Conservation (phyloP, 2,888 invertebrate species). For the Chouioia cunea region DNA sequence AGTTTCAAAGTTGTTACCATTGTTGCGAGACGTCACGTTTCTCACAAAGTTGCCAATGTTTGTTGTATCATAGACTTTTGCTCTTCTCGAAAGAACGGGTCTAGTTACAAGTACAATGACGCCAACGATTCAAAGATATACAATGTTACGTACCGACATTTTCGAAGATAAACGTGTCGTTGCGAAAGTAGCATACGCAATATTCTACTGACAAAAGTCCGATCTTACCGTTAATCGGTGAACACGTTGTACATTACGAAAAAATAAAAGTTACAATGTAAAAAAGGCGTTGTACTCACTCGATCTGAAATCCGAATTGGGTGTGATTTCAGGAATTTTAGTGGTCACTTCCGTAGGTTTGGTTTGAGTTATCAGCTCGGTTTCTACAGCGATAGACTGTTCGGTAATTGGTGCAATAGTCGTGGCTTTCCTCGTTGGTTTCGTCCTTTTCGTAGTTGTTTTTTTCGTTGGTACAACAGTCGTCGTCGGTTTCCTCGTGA, state of each 20-base stretch:
- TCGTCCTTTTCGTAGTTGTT: slow-evolving; percentile 58
- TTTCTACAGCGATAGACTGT: slow-evolving; percentile 13
- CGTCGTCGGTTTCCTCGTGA: slow-evolving; percentile 53
- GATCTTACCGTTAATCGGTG: too few relatives aligned
- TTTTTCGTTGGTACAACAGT: slow-evolving; percentile 55
- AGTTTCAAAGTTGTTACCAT: too few relatives aligned
- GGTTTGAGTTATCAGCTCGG: slow-evolving; percentile 60
- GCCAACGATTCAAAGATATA: too few relatives aligned
- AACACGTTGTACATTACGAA: not conserved
- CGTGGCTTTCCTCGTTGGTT: slow-evolving; percentile 68
- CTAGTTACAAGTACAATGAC: too few relatives aligned
- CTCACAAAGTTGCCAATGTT: too few relatives aligned
- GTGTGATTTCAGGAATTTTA: slow-evolving; percentile 41
- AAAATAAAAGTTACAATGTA: not conserved
- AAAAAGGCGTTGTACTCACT: slow-evolving; percentile 54
- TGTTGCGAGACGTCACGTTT: too few relatives aligned
- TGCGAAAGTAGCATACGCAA: not conserved
- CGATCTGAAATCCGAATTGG: slow-evolving; percentile 56
- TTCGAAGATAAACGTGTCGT: not conserved
- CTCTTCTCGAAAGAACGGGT: too few relatives aligned
- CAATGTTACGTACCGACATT: too few relatives aligned
- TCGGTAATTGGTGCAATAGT: slow-evolving; percentile 49
- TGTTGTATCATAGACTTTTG: too few relatives aligned
- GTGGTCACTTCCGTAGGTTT: slow-evolving; percentile 16
- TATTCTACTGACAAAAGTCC: not conserved